Conservation (phyloP, 2,113 vertebrate species). For the Merops nubicus region DNA sequence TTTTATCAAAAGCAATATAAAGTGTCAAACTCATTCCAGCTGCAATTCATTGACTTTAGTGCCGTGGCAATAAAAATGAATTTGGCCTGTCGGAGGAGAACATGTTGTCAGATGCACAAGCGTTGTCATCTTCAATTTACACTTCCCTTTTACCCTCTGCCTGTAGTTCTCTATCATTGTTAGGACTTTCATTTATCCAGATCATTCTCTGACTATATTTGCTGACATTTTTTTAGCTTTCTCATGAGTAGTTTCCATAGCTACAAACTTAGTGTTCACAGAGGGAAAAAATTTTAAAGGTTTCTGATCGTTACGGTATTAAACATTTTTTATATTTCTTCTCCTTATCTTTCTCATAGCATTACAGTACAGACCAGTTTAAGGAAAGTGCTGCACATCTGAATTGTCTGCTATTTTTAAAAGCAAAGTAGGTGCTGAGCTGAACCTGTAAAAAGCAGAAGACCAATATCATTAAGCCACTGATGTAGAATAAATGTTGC, state of each 20-base stretch:
- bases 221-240: conserved; percentile 16
- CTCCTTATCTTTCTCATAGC: not conserved
- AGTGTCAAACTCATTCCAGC: conserved; percentile 46
- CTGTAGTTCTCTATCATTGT: conserved; percentile 34
- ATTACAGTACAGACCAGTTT: not conserved
- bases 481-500: conserved; percentile 18
- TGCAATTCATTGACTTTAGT: conserved; percentile 47
- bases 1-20: conserved; percentile 55
- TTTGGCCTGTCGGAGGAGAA: conserved; percentile 22
- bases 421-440: not conserved
- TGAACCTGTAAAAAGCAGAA: conserved; percentile 45
- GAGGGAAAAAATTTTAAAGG: not conserved
- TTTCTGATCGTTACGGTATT: conserved; percentile 42
- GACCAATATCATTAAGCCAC: not conserved
- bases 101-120: conserved; percentile 28
- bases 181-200: conserved; percentile 43
- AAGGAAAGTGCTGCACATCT: conserved; percentile 25
- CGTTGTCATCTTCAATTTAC: conserved; percentile 66
- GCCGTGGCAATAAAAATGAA: conserved; percentile 25
- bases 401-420: conserved; percentile 27
- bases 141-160: conserved; percentile 12
- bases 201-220: conserved; percentile 26
- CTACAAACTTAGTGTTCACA: conserved; percentile 44
- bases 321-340: conserved; percentile 19
- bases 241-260: conserved; percentile 67